Evolutionary conservation across 2,797 vertebrate species (phyloP).

Genomic region (Catostomus latipinnis): DNA sequence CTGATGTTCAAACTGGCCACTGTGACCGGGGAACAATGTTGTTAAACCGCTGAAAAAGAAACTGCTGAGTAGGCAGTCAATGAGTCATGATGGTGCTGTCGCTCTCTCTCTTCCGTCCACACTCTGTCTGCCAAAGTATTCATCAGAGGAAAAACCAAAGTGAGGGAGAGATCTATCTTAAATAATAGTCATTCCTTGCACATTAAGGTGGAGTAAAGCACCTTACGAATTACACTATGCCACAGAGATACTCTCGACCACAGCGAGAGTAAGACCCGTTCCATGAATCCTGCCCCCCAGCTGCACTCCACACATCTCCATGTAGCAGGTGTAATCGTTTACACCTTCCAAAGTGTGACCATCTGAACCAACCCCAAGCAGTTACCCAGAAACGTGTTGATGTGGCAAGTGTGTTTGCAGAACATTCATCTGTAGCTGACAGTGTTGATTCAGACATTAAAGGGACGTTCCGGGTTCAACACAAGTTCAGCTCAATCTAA

Average conservation of each 20-base stretch:
- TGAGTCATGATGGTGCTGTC: conserved; percentile 52
- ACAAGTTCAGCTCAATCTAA: too few species aligned
- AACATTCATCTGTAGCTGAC: too few species aligned
- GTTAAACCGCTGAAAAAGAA: conserved; percentile 61
- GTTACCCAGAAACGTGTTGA: conserved; percentile 27
- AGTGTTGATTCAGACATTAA: too few species aligned
- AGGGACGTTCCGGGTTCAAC: too few species aligned
- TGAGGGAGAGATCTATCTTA: conserved; percentile 46
- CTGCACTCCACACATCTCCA: conserved; percentile 53
- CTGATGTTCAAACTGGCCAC: conserved; percentile 66
- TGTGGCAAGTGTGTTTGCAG: not conserved
- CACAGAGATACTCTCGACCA: conserved; percentile 43
- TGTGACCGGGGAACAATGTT: conserved; percentile 59
- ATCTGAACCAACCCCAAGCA: conserved; percentile 16
- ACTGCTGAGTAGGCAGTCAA: conserved; percentile 64
- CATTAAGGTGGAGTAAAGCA: conserved; percentile 35
- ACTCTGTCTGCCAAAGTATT: conserved; percentile 54
- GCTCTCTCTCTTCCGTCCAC: conserved; percentile 26
- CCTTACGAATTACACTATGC: conserved; percentile 25
- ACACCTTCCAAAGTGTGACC: conserved; percentile 60
- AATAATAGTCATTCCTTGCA: conserved; percentile 50
- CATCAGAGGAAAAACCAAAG: conserved; percentile 52
- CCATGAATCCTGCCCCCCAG: conserved; percentile 66
- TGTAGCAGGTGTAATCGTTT: conserved; percentile 70
- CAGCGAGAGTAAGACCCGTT: conserved; percentile 63